A percentile compares a stretch with the other conserved stretches of the same genome.
Conservation (phyloP, 2,888 invertebrate species). For the Chirona hameri region DNA sequence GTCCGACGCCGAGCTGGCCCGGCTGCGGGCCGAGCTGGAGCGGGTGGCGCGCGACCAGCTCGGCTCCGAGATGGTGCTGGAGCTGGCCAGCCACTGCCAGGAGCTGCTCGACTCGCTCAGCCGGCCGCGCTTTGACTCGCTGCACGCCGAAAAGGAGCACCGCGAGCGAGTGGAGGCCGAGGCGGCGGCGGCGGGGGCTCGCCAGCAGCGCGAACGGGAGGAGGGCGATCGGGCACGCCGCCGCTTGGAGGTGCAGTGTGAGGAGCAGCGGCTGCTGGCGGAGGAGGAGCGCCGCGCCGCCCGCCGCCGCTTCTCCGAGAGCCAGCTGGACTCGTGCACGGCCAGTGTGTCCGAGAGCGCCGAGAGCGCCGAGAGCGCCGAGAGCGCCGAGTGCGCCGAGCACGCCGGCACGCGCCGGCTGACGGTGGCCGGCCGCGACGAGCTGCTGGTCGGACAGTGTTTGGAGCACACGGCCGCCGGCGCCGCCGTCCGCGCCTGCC, state of each 20-base stretch:
- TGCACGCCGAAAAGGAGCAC: conserved; percentile 60
- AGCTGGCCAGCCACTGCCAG: conserved; percentile 54
- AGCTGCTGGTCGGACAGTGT: conserved; percentile 26
- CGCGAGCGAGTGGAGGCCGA: conserved; percentile 64
- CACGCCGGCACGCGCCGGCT: background rate
- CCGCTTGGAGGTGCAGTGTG: conserved; percentile 35
- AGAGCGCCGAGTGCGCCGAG: background rate
- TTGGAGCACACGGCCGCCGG: conserved; percentile 28
- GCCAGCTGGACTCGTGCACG: background rate
- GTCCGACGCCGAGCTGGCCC: conserved; percentile 63
- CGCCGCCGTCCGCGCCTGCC: conserved; percentile 24
- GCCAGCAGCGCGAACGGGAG: conserved; percentile 50
- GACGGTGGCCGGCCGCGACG: background rate
- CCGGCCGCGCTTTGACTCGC: conserved; percentile 44
- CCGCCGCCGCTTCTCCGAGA: no score
- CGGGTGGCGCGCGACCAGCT: conserved; percentile 56
- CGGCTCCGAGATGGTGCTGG: conserved; percentile 83
- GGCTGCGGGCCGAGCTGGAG: conserved; percentile 60
- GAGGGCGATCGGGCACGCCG: conserved; percentile 42
- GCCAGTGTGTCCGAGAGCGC: background rate
- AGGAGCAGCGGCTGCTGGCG: conserved; percentile 46
- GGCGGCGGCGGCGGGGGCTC: conserved; percentile 79
- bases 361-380: no score
- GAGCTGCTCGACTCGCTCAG: conserved; percentile 65
- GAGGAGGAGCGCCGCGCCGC: conserved; percentile 58